These are phyloP conservation scores for Tigriopus japonicus DNA, from an alignment of 1,140 invertebrate species.

Conservation along the genomic window DNA sequence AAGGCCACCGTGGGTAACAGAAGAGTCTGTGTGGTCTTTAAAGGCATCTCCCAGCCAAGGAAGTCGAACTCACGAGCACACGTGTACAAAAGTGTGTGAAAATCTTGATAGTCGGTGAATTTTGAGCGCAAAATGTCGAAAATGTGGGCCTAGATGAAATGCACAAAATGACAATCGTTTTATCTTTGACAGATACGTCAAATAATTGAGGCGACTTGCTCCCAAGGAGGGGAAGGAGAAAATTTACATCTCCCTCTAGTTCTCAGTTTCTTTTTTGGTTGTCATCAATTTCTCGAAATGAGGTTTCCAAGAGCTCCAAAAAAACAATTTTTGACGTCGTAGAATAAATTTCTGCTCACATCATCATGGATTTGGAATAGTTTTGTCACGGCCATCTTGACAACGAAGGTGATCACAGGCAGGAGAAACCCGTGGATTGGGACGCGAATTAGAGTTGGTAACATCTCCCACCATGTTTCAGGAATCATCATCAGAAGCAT, in stretches of 20 bases:
- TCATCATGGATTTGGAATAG: slow-evolving; percentile 34
- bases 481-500: slow-evolving; percentile 25
- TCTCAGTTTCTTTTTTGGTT: too few relatives aligned
- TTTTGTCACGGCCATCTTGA: slow-evolving; percentile 30
- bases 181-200: too few relatives aligned
- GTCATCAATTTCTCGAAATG: too few relatives aligned
- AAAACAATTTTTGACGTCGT: too few relatives aligned
- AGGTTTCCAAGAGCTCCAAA: too few relatives aligned
- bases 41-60: slow-evolving; percentile 34
- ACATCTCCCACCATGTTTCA: slow-evolving; percentile 22
- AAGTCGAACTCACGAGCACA: slow-evolving; percentile 67
- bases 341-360: slow-evolving; percentile 26
- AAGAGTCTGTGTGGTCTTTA: slow-evolving; percentile 31
- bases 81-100: slow-evolving; percentile 63
- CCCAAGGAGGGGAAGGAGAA: too few relatives aligned
- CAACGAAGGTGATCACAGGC: slow-evolving; percentile 23
- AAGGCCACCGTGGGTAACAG: slow-evolving; percentile 36
- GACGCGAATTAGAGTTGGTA: slow-evolving; percentile 23
- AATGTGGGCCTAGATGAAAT: slow-evolving; percentile 40
- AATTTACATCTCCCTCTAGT: too few relatives aligned
- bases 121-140: slow-evolving; percentile 55
- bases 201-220: too few relatives aligned
- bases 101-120: slow-evolving; percentile 48
- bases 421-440: slow-evolving; percentile 24
- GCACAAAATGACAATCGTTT: too few relatives aligned